These are phyloP conservation scores for Asteroscopus sphinx DNA, from an alignment of 2,888 invertebrate genomes.

Conservation along the genomic window DNA sequence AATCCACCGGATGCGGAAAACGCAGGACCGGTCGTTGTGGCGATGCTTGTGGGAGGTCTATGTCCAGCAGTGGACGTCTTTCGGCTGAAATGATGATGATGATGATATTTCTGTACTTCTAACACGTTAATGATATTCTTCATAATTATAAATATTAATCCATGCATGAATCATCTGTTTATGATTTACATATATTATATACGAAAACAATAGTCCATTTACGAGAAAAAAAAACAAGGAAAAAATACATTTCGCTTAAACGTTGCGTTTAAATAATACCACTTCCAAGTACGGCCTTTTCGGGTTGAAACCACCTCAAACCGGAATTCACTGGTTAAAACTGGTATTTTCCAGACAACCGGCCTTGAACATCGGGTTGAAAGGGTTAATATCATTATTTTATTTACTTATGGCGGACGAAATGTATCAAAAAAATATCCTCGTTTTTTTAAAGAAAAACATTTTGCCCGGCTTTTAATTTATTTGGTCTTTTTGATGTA, in stretches of 20 bases:
- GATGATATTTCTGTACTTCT: too few species aligned
- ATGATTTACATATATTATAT: too few species aligned
- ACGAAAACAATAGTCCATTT: background rate
- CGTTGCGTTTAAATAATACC: background rate
- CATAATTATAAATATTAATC: too few species aligned
- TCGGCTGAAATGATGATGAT: too few species aligned
- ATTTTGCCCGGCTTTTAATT: constrained; percentile 17
- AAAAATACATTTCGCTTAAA: constrained; percentile 14
- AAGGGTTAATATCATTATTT: constrained; percentile 63
- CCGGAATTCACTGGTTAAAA: constrained; percentile 69
- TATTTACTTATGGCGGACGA: constrained; percentile 60
- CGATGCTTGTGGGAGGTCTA: too few species aligned
- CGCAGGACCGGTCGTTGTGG: too few species aligned
- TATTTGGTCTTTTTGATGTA: constrained; percentile 16
- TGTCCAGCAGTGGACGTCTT: too few species aligned
- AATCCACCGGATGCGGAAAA: too few species aligned
- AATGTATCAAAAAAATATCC: constrained; percentile 25
- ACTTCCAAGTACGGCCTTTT: constrained; percentile 25
- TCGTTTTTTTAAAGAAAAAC: constrained; percentile 21
- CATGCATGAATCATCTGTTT: too few species aligned
- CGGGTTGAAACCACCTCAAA: constrained; percentile 50
- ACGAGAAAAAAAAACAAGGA: background rate
- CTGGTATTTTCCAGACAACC: constrained; percentile 69
- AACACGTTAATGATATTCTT: too few species aligned
- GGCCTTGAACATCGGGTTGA: constrained; percentile 55